Evolutionary conservation across 1,140 invertebrate species (phyloP).

Genomic region (Calosoma granatense): DNA sequence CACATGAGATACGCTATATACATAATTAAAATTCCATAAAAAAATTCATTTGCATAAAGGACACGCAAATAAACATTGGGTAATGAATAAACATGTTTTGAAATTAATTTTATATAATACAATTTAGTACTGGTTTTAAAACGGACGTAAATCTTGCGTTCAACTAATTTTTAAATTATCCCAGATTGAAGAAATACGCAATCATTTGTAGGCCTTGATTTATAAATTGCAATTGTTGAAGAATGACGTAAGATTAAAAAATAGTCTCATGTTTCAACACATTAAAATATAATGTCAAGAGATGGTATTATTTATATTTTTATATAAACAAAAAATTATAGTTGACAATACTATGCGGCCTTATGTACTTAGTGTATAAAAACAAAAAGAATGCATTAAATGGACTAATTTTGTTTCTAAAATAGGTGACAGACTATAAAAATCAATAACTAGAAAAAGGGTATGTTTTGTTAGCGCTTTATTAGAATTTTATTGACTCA

Average conservation of each 20-base stretch:
- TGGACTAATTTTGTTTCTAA: not conserved
- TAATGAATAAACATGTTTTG: not conserved
- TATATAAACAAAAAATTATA: not conserved
- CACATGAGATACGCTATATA: too few relatives aligned
- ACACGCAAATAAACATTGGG: not conserved
- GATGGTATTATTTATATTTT: too few relatives aligned
- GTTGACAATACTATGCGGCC: not conserved
- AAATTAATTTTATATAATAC: not conserved
- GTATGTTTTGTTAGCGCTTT: too few relatives aligned
- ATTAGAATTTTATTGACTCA: too few relatives aligned
- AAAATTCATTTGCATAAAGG: not conserved
- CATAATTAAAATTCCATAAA: not conserved
- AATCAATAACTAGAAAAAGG: too few relatives aligned
- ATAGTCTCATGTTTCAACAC: not conserved
- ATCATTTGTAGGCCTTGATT: not conserved
- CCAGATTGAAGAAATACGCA: not conserved
- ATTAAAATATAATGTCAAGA: too few relatives aligned
- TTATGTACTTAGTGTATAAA: not conserved
- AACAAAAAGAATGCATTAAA: not conserved
- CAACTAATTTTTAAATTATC: too few relatives aligned
- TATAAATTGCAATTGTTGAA: not conserved
- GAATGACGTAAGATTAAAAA: not conserved
- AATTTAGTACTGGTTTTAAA: not conserved
- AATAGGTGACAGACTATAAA: not conserved
- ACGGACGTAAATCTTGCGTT: not conserved